A percentile compares a stretch with the other conserved stretches of the same genome.
These are phyloP conservation scores for Paguma larvata DNA, from an alignment of 2,797 vertebrate genomes.

Conservation along the genomic window DNA sequence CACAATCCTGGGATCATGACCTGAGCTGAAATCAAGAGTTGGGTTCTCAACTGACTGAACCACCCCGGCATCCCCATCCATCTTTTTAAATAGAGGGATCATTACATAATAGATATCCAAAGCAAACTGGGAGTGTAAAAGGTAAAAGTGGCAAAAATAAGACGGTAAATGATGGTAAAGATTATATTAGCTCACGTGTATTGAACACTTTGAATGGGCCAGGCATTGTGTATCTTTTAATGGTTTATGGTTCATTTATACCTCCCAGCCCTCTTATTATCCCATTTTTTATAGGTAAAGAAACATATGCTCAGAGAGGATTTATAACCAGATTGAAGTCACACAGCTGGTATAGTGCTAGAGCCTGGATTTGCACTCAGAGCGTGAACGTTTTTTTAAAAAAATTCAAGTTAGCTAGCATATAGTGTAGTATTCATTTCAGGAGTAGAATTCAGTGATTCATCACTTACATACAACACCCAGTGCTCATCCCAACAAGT, in stretches of 20 bases:
- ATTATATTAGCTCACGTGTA: not conserved
- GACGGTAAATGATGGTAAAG: not conserved
- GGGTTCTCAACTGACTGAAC: no score
- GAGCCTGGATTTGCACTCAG: not conserved
- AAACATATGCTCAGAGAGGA: not conserved
- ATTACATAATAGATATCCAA: not conserved
- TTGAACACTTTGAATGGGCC: not conserved
- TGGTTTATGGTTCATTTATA: not conserved
- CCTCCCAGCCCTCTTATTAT: not conserved
- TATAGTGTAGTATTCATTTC: no score
- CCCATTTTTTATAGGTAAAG: not conserved
- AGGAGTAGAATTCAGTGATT: no score
- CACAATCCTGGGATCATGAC: no score
- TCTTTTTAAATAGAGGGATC: conserved; percentile 1
- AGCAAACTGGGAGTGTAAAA: not conserved
- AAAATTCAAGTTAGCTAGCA: no score
- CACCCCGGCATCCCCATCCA: not conserved
- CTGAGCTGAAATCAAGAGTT: no score
- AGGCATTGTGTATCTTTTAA: not conserved
- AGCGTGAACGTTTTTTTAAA: not conserved
- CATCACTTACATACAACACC: no score
- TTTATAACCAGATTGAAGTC: not conserved
- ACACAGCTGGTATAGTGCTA: not conserved
- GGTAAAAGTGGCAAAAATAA: not conserved
- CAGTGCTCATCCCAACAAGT: no score